Evolutionary conservation across 2,888 invertebrate species (phyloP), one percentile per base, ranked within the genome.

Genomic region (Cordylochernes scorpioides): DNA sequence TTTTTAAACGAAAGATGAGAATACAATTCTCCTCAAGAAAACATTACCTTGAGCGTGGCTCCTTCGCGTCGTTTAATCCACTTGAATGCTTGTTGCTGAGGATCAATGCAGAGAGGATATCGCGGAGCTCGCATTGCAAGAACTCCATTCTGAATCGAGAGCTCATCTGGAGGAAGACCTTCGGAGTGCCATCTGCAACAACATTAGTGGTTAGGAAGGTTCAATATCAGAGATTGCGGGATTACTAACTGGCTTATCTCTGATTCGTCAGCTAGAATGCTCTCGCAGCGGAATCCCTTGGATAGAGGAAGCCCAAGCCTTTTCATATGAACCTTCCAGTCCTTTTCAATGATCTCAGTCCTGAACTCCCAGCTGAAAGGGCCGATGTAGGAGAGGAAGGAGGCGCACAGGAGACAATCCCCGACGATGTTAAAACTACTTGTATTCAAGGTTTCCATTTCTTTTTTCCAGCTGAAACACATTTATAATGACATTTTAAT

Each of bases 51-150:
- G n/a, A n/a, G n/a, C n/a, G n/a, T n/a, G n/a, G n/a, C n/a, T 12
- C 67, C 64, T 46, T 86, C 84, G 35, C 64, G 69, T 46, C 66
- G 72, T 48, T 70, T 74, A 30, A 86, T 78, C 84, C 84, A 86
- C 34, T 67, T 67, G 1, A 78, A 56, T 0, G 84, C 84, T 40
- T 86, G 84, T 33, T 78, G 70, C 47, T 86, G 84, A 0, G 86
- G 86, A 53, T 86, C 86, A 35, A 86, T 82, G 48, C 82, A 86
- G 1, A 86, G 60, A 0, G 84, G 80, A 53, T 75, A 82, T 15
- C 80, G 63, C 0, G 74, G 71, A 1, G 74, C 68, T 29, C 70
- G 59, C 2, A 64, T 65, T 0, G 82, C 78, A 2, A 86, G 57
- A 34, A 86, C 78, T 12, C 77, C 84, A 50, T 86, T 86, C 53